phyloP scores from a whole-genome alignment of 2,797 vertebrate species.

The Centropyge bicolor region DNA sequence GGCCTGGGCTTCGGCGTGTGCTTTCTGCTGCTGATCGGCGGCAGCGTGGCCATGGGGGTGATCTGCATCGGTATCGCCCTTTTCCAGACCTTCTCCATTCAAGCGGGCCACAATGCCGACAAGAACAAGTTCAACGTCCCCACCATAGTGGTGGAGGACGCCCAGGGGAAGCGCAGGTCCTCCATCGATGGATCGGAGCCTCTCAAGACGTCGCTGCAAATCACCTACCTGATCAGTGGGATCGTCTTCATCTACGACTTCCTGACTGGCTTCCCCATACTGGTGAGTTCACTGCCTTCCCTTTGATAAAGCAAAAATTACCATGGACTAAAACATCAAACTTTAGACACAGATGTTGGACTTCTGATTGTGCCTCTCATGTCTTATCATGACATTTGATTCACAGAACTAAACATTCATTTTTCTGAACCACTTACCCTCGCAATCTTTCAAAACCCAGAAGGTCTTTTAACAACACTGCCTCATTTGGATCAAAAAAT shows the following conservation, averaged over 20 bases:
- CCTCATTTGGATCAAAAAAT: no score
- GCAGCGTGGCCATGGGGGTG: conserved; percentile 91
- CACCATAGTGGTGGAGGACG: conserved; percentile 94
- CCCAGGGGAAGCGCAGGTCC: conserved; percentile 93
- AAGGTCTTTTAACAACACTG: no score
- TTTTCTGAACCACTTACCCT: neutral
- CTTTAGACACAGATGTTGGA: neutral
- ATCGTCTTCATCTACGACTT: conserved; percentile 95
- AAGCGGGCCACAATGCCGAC: conserved; percentile 85
- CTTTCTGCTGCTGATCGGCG: conserved; percentile 93
- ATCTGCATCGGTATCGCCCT: conserved; percentile 93
- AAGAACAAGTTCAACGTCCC: conserved; percentile 93
- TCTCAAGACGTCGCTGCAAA: conserved; percentile 92
- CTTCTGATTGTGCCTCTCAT: neutral
- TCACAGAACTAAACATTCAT: neutral
- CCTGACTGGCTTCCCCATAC: conserved; percentile 93
- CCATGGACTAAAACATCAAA: conserved; percentile 8
- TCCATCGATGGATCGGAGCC: conserved; percentile 95
- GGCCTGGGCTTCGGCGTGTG: conserved; percentile 95
- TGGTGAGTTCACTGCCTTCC: conserved; percentile 85
- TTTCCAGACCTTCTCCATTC: conserved; percentile 92
- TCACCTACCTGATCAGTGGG: conserved; percentile 93
- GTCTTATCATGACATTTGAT: neutral
- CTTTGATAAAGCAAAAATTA: neutral
- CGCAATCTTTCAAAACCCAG: neutral